Evolutionary conservation across 2,113 vertebrate genomes (phyloP).

Genomic region (Corythoichthys haematopterus): DNA sequence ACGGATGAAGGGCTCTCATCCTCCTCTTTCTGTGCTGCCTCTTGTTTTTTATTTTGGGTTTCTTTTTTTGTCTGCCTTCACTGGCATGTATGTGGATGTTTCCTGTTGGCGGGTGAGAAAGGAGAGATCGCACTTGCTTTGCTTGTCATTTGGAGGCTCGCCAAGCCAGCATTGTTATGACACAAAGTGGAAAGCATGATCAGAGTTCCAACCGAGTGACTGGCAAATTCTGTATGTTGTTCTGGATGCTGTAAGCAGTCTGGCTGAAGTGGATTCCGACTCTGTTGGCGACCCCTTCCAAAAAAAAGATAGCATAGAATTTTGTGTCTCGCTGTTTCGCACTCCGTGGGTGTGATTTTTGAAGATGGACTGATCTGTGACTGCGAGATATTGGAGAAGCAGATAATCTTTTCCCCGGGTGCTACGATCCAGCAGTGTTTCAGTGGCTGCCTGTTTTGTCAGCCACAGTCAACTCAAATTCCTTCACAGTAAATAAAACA

Average conservation of each 20-base stretch:
- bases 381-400: slow-evolving; percentile 2
- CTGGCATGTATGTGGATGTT: slow-evolving; percentile 4
- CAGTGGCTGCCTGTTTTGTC: slow-evolving; percentile 5
- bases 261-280: background rate
- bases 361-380: slow-evolving; percentile 8
- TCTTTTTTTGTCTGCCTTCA: background rate
- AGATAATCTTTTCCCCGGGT: slow-evolving; percentile 10
- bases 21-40: slow-evolving; percentile 37
- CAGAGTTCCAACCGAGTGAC: background rate
- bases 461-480: slow-evolving; percentile 5
- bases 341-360: slow-evolving; percentile 6
- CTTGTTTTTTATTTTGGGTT: slow-evolving; percentile 4
- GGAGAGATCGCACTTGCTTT: slow-evolving; percentile 32
- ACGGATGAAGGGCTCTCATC: slow-evolving; percentile 63
- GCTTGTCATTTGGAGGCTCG: background rate
- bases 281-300: background rate
- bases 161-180: background rate
- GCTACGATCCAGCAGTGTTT: slow-evolving; percentile 1
- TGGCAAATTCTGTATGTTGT: slow-evolving; percentile 11
- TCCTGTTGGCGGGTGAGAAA: slow-evolving; percentile 44
- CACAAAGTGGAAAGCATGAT: background rate
- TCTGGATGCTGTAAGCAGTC: background rate
- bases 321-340: background rate
- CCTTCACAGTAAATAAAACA: slow-evolving; percentile 2
- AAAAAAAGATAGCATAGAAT: background rate